Evolutionary conservation across 1,140 invertebrate species (phyloP).

Genomic region (Eupristina koningsbergeri): DNA sequence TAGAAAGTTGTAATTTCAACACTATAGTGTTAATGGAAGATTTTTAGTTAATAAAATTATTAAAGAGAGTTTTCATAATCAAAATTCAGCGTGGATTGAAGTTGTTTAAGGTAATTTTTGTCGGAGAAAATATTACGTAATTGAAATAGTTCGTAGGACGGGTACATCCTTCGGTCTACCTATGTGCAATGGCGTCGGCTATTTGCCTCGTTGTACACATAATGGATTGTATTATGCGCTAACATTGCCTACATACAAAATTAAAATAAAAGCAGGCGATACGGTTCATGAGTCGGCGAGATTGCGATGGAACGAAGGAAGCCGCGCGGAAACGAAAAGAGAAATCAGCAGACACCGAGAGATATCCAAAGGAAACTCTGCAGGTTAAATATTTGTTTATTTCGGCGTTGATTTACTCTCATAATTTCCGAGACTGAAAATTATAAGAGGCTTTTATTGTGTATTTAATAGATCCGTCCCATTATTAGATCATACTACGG

Average conservation of each 20-base stretch:
- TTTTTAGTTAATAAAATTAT: too few species aligned
- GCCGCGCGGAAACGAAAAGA: constrained; percentile 16
- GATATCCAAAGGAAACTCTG: neutral
- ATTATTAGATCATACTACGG: neutral
- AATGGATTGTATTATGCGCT: constrained; percentile 43
- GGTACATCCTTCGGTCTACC: constrained; percentile 11
- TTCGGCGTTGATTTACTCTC: constrained; percentile 40
- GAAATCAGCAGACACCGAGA: neutral
- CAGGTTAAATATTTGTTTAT: constrained; percentile 45
- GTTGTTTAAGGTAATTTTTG: constrained; percentile 40
- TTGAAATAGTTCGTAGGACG: neutral
- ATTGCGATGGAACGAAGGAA: neutral
- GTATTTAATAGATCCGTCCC: constrained; percentile 5
- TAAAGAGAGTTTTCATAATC: constrained; percentile 44
- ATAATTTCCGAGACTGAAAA: constrained; percentile 39
- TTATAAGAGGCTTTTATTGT: constrained; percentile 6
- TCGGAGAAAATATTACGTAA: constrained; percentile 33
- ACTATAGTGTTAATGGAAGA: too few species aligned
- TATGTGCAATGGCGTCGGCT: neutral
- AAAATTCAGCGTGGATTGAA: constrained; percentile 30
- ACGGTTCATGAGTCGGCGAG: neutral
- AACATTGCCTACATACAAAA: neutral
- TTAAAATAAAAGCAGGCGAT: constrained; percentile 14
- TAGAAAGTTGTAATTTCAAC: too few species aligned
- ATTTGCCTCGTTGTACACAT: constrained; percentile 31